A percentile compares a stretch with the other conserved stretches of the same genome.
These are phyloP conservation scores for Lucilia sericata DNA, from an alignment of 1,140 invertebrate genomes.

Conservation along the genomic window DNA sequence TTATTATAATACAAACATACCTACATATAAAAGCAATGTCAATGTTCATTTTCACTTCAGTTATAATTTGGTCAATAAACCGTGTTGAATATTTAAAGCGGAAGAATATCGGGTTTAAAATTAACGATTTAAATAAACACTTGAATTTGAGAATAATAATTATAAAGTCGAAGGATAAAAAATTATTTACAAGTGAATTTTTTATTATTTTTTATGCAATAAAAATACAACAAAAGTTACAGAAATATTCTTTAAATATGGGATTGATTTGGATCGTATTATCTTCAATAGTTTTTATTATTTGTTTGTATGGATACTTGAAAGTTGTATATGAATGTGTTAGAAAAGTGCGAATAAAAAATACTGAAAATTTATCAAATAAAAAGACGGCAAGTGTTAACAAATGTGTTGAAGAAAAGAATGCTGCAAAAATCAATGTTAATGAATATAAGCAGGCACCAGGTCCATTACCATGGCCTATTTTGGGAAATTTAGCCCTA, in stretches of 20 bases:
- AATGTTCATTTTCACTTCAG: background rate
- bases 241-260: background rate
- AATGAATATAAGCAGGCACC: constrained; percentile 65
- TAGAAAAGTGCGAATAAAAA: background rate
- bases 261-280: background rate
- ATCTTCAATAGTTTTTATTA: background rate
- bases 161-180: background rate
- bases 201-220: background rate
- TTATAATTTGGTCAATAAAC: background rate
- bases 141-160: background rate
- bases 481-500: constrained; percentile 79
- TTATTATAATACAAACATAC: background rate
- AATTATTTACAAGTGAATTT: background rate
- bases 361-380: background rate
- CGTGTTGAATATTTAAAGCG: background rate
- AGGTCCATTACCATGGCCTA: constrained; percentile 76
- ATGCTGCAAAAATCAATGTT: background rate
- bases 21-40: background rate
- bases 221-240: background rate
- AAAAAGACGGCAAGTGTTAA: constrained; percentile 20
- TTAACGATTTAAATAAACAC: background rate
- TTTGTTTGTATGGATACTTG: constrained; percentile 1
- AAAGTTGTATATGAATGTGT: background rate
- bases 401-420: background rate
- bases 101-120: background rate